Evolutionary conservation across 2,113 vertebrate species (phyloP).

Genomic region (Sminthopsis crassicaudata): DNA sequence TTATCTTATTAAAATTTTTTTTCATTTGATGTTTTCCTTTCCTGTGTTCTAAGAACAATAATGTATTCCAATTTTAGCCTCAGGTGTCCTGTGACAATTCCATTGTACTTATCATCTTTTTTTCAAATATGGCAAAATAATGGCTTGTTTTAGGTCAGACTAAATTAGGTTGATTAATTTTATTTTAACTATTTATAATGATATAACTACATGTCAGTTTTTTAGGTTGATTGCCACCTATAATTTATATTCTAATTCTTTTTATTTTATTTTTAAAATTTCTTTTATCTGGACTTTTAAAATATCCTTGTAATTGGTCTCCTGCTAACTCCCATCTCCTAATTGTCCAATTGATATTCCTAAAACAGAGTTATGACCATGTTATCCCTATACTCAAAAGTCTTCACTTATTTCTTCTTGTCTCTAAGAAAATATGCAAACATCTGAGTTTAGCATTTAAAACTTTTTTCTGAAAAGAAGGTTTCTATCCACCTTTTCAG

Average conservation of each 20-base stretch:
- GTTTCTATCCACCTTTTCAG: neutral
- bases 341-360: neutral
- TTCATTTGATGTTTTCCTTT: slow-evolving; percentile 27
- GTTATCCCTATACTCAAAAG: neutral
- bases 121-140: slow-evolving; percentile 37
- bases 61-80: slow-evolving; percentile 20
- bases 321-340: neutral
- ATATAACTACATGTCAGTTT: slow-evolving; percentile 18
- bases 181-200: neutral
- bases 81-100: neutral
- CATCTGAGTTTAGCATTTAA: neutral
- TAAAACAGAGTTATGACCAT: neutral
- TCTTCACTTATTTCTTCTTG: neutral
- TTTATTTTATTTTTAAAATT: too few relatives aligned
- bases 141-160: slow-evolving; percentile 66
- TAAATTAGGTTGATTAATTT: slow-evolving; percentile 57
- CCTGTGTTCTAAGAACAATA: slow-evolving; percentile 9
- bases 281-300: neutral
- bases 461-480: neutral
- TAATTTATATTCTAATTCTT: neutral
- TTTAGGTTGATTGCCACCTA: slow-evolving; percentile 29
- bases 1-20: slow-evolving; percentile 11
- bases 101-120: slow-evolving; percentile 17
- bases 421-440: neutral
- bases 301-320: neutral